These are phyloP conservation scores for Antheraea mylitta DNA, from an alignment of 1,140 invertebrate genomes.

Conservation along the genomic window DNA sequence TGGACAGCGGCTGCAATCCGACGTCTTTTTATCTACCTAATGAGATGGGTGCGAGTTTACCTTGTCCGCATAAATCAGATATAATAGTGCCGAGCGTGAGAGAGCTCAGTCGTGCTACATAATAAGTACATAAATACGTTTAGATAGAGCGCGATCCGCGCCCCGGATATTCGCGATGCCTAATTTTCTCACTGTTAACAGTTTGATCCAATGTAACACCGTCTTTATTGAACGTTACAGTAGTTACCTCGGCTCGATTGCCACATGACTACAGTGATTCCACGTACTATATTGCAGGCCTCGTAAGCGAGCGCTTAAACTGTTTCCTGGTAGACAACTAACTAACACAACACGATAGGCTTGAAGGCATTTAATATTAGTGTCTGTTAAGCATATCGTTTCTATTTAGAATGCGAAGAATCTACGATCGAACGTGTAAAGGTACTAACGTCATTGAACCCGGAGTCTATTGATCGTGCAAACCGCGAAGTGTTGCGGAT, in stretches of 20 bases:
- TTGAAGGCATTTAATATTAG: constrained; percentile 6
- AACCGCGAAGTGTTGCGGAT: constrained; percentile 16
- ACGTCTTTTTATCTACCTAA: constrained; percentile 51
- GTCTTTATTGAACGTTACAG: constrained; percentile 13
- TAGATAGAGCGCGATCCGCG: constrained; percentile 31
- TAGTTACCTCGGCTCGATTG: constrained; percentile 1
- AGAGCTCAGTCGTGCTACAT: constrained; percentile 58
- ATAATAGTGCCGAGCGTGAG: constrained; percentile 57
- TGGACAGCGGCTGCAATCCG: constrained; percentile 42
- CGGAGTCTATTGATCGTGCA: neutral
- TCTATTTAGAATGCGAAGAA: constrained; percentile 11
- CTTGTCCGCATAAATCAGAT: constrained; percentile 52
- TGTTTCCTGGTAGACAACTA: neutral
- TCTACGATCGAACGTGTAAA: neutral
- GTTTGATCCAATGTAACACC: constrained; percentile 24
- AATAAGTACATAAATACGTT: constrained; percentile 49
- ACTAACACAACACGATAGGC: constrained; percentile 3
- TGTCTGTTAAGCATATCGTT: constrained; percentile 4
- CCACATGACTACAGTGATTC: constrained; percentile 3
- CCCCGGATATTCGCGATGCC: constrained; percentile 31
- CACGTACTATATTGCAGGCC: constrained; percentile 7
- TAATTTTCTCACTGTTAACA: constrained; percentile 34
- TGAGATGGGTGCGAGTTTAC: constrained; percentile 50
- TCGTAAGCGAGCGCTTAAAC: constrained; percentile 10
- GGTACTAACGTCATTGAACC: neutral